These are phyloP conservation scores for Synanthedon andrenaeformis DNA, from an alignment of 2,888 invertebrate genomes.

Conservation along the genomic window DNA sequence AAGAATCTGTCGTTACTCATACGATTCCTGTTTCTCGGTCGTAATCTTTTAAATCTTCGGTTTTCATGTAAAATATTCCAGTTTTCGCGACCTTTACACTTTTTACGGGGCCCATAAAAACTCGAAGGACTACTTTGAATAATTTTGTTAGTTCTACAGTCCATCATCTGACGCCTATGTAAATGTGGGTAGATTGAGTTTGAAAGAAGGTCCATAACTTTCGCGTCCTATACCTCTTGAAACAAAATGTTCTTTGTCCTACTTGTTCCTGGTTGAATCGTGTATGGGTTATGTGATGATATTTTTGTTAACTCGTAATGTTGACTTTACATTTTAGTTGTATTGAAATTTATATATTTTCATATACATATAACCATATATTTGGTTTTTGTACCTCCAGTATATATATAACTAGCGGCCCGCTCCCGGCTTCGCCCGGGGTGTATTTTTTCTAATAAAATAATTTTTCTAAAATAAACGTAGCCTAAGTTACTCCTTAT, in stretches of 20 bases:
- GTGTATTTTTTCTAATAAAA: too few species aligned
- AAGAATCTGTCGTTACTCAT: slow-evolving; percentile 21
- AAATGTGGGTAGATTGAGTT: slow-evolving; percentile 39
- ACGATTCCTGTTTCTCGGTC: slow-evolving; percentile 12
- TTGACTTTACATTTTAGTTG: too few species aligned
- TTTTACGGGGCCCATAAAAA: slow-evolving; percentile 30
- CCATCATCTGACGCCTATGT: slow-evolving; percentile 50
- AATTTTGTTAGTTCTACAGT: slow-evolving; percentile 56
- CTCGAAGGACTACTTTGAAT: slow-evolving; percentile 52
- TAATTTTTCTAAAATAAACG: too few species aligned
- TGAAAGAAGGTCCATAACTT: slow-evolving; percentile 11
- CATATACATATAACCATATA: too few species aligned
- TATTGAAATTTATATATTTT: too few species aligned
- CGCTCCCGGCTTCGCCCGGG: too few species aligned
- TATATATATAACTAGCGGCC: too few species aligned
- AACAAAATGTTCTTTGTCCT: slow-evolving; percentile 7
- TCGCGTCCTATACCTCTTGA: slow-evolving; percentile 7
- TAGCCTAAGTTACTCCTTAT: too few species aligned
- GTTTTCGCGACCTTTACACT: slow-evolving; percentile 15
- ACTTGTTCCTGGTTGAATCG: slow-evolving; percentile 1
- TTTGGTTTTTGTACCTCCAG: too few species aligned
- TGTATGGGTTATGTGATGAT: background rate
- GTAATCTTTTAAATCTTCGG: slow-evolving; percentile 33
- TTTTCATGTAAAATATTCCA: background rate
- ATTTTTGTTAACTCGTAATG: too few species aligned